Conservation (phyloP, 2,888 invertebrate genomes). For the Formica aserva region DNA sequence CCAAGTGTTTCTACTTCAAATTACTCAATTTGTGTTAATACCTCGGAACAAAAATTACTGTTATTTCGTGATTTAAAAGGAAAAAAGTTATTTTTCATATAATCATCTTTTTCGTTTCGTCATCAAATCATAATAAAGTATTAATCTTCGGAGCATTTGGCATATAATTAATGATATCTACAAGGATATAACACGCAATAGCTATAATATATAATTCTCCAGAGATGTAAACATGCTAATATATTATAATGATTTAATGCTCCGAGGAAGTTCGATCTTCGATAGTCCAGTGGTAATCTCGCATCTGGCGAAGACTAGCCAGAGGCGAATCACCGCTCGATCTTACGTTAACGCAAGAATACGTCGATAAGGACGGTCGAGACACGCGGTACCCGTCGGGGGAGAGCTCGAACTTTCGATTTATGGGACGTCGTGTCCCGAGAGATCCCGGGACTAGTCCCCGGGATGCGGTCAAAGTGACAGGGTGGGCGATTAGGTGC, state of each 20-base stretch:
- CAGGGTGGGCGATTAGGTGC: constrained; percentile 85
- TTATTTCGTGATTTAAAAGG: not conserved
- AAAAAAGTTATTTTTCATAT: not conserved
- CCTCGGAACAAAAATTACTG: not conserved
- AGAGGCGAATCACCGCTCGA: constrained; percentile 79
- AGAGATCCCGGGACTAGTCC: constrained; percentile 70
- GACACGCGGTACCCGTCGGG: constrained; percentile 72
- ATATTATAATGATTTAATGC: constrained; percentile 62
- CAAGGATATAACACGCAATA: not conserved
- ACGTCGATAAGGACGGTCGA: constrained; percentile 71
- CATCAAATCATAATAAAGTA: not conserved
- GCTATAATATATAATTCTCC: not conserved
- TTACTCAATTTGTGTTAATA: not conserved
- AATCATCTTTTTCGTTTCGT: not conserved
- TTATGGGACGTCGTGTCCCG: constrained; percentile 83
- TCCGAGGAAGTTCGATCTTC: constrained; percentile 60
- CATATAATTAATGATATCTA: constrained; percentile 12
- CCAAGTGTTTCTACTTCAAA: not conserved
- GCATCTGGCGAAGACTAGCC: constrained; percentile 66
- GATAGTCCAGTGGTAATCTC: constrained; percentile 67
- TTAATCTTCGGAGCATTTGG: not conserved
- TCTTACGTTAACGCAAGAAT: constrained; percentile 77
- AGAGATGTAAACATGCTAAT: constrained; percentile 46
- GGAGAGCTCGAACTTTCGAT: constrained; percentile 83
- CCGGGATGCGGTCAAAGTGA: constrained; percentile 84